Evolutionary conservation across 2,113 vertebrate genomes (phyloP).

Genomic region (Aphyosemion australe): DNA sequence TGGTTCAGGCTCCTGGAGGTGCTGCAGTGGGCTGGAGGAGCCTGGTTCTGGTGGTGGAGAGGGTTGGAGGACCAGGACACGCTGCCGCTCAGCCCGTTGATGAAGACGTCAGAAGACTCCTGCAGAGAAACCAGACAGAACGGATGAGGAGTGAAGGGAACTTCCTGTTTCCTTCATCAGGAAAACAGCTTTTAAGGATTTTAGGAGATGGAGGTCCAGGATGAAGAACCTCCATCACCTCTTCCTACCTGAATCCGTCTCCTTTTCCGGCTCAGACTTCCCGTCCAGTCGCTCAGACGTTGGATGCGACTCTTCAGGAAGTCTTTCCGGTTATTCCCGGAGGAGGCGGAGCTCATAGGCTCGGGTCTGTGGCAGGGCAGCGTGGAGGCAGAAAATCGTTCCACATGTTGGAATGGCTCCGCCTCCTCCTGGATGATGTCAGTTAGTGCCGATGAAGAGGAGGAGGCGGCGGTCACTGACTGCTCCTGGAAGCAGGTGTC

Average conservation of each 20-base stretch:
- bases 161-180: too few species aligned
- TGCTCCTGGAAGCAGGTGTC: constrained; percentile 37
- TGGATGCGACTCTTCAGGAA: constrained; percentile 89
- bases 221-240: too few species aligned
- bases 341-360: constrained; percentile 34
- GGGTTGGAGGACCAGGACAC: constrained; percentile 76
- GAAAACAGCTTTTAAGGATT: too few species aligned
- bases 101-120: constrained; percentile 83
- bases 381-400: constrained; percentile 82
- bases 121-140: constrained; percentile 48
- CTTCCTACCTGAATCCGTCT: constrained; percentile 88
- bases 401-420: constrained; percentile 38
- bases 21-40: constrained; percentile 60
- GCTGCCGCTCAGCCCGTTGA: constrained; percentile 68
- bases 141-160: too few species aligned
- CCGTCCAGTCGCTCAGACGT: constrained; percentile 92
- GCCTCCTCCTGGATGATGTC: constrained; percentile 79
- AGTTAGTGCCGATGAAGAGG: constrained; percentile 79
- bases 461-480: constrained; percentile 74
- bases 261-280: constrained; percentile 92
- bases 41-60: constrained; percentile 41
- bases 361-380: constrained; percentile 84
- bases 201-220: too few species aligned
- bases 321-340: constrained; percentile 84
- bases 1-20: constrained; percentile 63